phyloP scores from a whole-genome alignment of 53 echinoderm and acorn worm genomes.

The Apostichopus leukothele region DNA sequence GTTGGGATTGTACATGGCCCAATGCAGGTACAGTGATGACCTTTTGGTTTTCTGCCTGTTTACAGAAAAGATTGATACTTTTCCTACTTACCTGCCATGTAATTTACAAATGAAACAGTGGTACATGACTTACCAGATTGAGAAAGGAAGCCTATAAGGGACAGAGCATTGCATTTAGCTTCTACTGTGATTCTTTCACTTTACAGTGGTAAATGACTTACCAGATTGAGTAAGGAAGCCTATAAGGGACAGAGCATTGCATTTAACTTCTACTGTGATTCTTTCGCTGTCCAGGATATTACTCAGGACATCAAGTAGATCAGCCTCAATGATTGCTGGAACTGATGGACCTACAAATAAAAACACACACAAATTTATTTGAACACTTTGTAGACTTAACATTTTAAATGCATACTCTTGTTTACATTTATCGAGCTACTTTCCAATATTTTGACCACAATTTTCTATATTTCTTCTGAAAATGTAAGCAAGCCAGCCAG shows the following conservation, averaged over 20 bases:
- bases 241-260: slow-evolving; percentile 93
- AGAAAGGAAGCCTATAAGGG: slow-evolving; percentile 80
- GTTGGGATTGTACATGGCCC: too few species aligned
- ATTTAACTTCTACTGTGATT: slow-evolving; percentile 78
- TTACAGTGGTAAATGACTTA: slow-evolving; percentile 49
- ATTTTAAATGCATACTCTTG: too few species aligned
- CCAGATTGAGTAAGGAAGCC: slow-evolving; percentile 95
- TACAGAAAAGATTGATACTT: too few species aligned
- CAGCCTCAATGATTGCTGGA: slow-evolving; percentile 65
- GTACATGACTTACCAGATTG: slow-evolving; percentile 67
- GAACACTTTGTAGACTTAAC: too few species aligned
- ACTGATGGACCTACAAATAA: slow-evolving; percentile 59
- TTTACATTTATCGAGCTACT: too few species aligned
- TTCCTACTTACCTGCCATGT: too few species aligned
- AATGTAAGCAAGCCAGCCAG: too few species aligned
- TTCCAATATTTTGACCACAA: too few species aligned
- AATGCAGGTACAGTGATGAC: too few species aligned
- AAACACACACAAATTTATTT: too few species aligned
- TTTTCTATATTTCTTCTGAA: too few species aligned
- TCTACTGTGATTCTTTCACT: slow-evolving; percentile 62
- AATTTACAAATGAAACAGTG: neutral
- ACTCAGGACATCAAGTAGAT: slow-evolving; percentile 66
- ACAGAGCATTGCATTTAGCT: slow-evolving; percentile 81
- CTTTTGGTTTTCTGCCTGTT: too few species aligned
- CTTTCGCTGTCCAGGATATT: slow-evolving; percentile 61